Evolutionary conservation across 2,113 vertebrate genomes (phyloP), one percentile per base, ranked within the genome.

Genomic region (Ranitomeya imitator): DNA sequence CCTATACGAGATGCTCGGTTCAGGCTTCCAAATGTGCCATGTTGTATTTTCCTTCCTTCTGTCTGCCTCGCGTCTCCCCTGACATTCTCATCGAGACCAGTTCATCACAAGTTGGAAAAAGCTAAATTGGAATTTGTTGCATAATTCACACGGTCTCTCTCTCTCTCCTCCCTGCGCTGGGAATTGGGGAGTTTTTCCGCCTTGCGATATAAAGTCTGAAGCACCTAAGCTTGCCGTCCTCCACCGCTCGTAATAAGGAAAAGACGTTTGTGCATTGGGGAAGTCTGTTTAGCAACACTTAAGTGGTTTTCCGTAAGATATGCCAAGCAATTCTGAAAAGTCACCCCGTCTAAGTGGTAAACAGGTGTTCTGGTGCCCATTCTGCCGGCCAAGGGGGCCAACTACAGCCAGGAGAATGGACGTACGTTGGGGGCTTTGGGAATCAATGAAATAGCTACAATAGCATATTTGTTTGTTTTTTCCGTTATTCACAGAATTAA

Each of bases 111-210:
- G 77, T 80, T 81, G 78, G 78, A 81, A 81, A 31, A 79, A 63
- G 61, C 63, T 87, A 87, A 87, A 81, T 73, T 87, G 86, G 78
- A 81, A 82, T 87, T 60, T 81, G 78, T 87, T 82, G 86, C 86
- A 81, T 87, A 87, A 87, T 87, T 87, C 79, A 87, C 86, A 73
- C 63, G 14, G 21, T 65, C 18, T 2, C 15, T 51, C 77, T 51
- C 77, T 31, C 26, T 57, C 52, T 23, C 65, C 37, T 73, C 59
- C 85, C 79, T 23, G 63, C 31, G 2, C 52, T 0, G 79, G 86
- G 86, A 87, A 54, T 77, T 51, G 18, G 37, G 37, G 85, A 52
- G 57, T 73, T 14, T 59, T 51, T 18, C 54, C 60, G 71, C 16
- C 9, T 77, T 31, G 26, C 23, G 71, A 63, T 84, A 71, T 10